Base-by-base conservation (phyloP, 2,113 vertebrate species). In the Bungarus multicinctus region DNA sequence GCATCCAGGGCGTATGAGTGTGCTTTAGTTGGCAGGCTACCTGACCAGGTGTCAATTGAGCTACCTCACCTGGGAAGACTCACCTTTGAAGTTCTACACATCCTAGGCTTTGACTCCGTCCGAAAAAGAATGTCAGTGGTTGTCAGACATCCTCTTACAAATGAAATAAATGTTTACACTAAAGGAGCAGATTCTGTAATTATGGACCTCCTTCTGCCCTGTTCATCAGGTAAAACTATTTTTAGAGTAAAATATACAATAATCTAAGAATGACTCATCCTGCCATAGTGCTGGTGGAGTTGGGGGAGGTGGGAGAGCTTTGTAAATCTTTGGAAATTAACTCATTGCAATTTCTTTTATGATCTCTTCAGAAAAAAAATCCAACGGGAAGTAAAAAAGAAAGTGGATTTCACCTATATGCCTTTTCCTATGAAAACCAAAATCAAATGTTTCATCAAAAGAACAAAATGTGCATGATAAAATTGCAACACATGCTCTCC, bases 111-210 rank as follows among this genome's bases (percentile, higher is more conserved):
- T 9, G 99, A 99, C 97, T 98, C 99, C 47, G 90, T 98, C 93
- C 98, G 99, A 94, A 99, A 99, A 94, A 98, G 99, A 91, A 99
- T 99, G 99, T 99, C 99, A 0, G 99, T 99, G 95, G 99, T 99
- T 93, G 98, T 99, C 39, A 97, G 98, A 8, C 98, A 99, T 96
- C 99, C 99, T 0, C 98, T 99, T 91, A 99, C 99, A 0, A 98
- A 98, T 50, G 98, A 99, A 96, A 99, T 99, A 97, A 98, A 98
- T 0, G 98, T 99, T 92, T 99, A 99, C 97, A 99, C 99, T 90
- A 99, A 99, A 97, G 99, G 99, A 90, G 99, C 99, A 0, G 99
- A 99, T 97, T 99, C 99, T 0, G 98, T 97, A 95, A 97, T 99
- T 96, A 99, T 99, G 99, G 99, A 99, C 93, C 98, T 99, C 94